A percentile compares a stretch with the other conserved stretches of the same genome.
phyloP scores from a whole-genome alignment of 2,888 invertebrate genomes.

The Helleia helle region DNA sequence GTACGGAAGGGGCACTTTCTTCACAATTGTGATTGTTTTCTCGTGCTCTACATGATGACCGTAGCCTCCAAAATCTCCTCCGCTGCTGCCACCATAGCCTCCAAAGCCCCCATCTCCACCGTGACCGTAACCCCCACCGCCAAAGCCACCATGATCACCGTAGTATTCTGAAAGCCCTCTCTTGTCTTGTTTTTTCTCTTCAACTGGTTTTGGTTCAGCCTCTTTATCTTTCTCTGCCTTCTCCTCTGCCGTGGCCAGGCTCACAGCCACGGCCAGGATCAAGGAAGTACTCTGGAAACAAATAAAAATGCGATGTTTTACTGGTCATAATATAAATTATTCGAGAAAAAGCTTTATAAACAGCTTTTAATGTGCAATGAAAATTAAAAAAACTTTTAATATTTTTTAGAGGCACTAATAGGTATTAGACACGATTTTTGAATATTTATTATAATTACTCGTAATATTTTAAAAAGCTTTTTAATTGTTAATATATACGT shows the following conservation, averaged over 20 bases:
- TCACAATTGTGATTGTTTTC: constrained; percentile 79
- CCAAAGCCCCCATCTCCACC: constrained; percentile 29
- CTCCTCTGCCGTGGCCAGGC: constrained; percentile 73
- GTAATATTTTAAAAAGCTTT: constrained; percentile 9
- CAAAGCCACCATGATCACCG: constrained; percentile 42
- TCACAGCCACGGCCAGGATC: constrained; percentile 68
- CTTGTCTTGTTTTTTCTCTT: constrained; percentile 72
- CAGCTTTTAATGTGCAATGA: neutral
- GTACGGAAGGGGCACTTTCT: constrained; percentile 82
- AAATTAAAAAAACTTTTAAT: neutral
- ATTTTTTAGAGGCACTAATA: too few relatives aligned
- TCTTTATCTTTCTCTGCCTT: constrained; percentile 60
- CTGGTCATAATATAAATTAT: neutral
- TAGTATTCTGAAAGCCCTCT: constrained; percentile 68
- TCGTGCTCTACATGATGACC: constrained; percentile 66
- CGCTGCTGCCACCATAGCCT: constrained; percentile 24
- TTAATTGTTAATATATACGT: constrained; percentile 5
- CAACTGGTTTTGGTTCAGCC: constrained; percentile 56
- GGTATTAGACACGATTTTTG: neutral
- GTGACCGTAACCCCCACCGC: constrained; percentile 21
- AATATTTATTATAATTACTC: neutral
- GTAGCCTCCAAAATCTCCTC: constrained; percentile 26
- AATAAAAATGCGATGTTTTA: neutral
- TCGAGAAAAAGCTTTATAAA: neutral
- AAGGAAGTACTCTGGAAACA: constrained; percentile 60